Evolutionary conservation across 1,140 invertebrate genomes (phyloP), one percentile per base, ranked within the genome.

Genomic region (Leptestheria dahalacensis): DNA sequence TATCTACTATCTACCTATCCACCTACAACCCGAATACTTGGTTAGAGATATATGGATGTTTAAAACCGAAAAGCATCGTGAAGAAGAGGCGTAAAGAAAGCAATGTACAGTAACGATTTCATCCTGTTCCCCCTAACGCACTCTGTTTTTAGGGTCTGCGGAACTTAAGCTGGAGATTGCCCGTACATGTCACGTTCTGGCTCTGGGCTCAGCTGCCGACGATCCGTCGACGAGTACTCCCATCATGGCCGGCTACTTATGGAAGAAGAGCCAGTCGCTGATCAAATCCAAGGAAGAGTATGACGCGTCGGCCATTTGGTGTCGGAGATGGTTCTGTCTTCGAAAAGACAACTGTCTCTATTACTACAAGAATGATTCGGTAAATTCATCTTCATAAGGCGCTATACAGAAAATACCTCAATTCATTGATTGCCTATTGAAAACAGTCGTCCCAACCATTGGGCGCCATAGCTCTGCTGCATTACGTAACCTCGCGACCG

Each of bases 291-390:
- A 76, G 0, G 74, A 74, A 9, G 73, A 75, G 1, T 74, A 77
- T 33, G 65, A 72, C 29, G 80, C 81, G 52, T 48, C 60, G 24
- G 65, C 66, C 41, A 82, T 82, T 59, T 97, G 93, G 93, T 83
- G 88, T 53, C 77, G 85, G 51, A 76, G 92, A 51, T 96, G 88
- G 87, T 95, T 95, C 72, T 83, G 86, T 48, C 75, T 97, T 28
- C 85, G 91, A 62, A 79, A 83, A 50, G 91, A 97, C 72, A 88
- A 91, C 72, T 94, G 90, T 73, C 77, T 97, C 49, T 96, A 96
- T 73, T 95, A 90, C 73, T 97, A 93, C 73, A 96, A 93, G 77
- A 85, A 82, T 67, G 85, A 92, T 60, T 66, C 72, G 68, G 75
- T 77, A 68, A 64, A n/a, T n/a, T n/a, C n/a, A n/a, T n/a, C n/a